Conservation (phyloP, 2,888 invertebrate species). For the Habrosyne pyritoides region DNA sequence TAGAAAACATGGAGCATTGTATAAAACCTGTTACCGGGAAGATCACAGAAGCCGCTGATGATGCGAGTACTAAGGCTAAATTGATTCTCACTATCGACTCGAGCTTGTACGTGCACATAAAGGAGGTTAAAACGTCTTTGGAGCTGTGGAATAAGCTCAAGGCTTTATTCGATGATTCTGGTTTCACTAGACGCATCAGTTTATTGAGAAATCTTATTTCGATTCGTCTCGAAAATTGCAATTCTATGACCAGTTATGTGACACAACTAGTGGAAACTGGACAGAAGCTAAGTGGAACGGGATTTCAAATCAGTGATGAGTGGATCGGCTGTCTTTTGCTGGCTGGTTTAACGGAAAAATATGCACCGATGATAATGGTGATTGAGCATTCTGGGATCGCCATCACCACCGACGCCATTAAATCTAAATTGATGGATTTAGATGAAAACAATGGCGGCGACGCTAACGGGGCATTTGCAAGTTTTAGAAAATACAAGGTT, state of each 20-base stretch:
- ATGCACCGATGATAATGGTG: not conserved
- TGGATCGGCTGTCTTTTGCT: conserved; percentile 28
- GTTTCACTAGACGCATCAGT: too few relatives aligned
- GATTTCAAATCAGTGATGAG: conserved; percentile 27
- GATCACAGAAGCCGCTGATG: conserved; percentile 15
- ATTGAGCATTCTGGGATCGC: too few relatives aligned
- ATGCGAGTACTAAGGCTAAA: conserved; percentile 20
- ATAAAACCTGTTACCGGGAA: conserved; percentile 12
- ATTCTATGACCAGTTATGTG: conserved; percentile 20
- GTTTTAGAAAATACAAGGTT: conserved; percentile 24
- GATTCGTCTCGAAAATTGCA: conserved; percentile 18
- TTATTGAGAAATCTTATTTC: conserved; percentile 20
- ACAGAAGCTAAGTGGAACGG: conserved; percentile 21
- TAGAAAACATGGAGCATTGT: conserved; percentile 17
- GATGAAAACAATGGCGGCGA: conserved; percentile 13
- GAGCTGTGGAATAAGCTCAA: conserved; percentile 16
- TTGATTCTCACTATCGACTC: conserved; percentile 17
- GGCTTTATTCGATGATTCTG: conserved; percentile 20
- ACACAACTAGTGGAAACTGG: conserved; percentile 21
- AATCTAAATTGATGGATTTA: conserved; percentile 26
- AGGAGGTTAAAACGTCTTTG: conserved; percentile 5
- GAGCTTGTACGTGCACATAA: conserved; percentile 16
- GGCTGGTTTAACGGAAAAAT: conserved; percentile 20
- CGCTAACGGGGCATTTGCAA: conserved; percentile 19
- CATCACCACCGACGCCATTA: conserved; percentile 27